phyloP scores from a whole-genome alignment of 2,797 vertebrate species.

The Sebastes taczanowskii region DNA sequence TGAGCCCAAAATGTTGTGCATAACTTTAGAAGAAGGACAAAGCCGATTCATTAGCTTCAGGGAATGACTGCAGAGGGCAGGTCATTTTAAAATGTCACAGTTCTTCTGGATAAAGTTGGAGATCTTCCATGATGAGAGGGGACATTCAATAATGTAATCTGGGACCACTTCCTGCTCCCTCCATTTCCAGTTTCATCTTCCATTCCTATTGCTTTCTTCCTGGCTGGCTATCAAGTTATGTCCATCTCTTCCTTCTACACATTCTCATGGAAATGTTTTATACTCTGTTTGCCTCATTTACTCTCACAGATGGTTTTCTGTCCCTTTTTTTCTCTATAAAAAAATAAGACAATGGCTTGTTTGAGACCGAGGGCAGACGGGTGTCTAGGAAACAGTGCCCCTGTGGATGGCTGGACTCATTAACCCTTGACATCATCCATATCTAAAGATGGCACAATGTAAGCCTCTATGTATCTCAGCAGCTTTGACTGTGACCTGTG shows the following conservation, averaged over 20 bases:
- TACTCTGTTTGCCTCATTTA: too few relatives aligned
- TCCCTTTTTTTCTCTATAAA: not conserved
- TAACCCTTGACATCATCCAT: slow-evolving; percentile 9
- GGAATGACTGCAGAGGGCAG: not conserved
- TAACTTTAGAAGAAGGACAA: slow-evolving; percentile 6
- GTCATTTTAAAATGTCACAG: slow-evolving; percentile 26
- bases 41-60: slow-evolving; percentile 19
- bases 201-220: slow-evolving; percentile 12
- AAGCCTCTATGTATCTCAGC: slow-evolving; percentile 30
- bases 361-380: slow-evolving; percentile 17
- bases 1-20: not conserved
- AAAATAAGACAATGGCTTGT: slow-evolving; percentile 33
- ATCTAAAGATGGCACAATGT: slow-evolving; percentile 51
- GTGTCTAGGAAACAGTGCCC: slow-evolving; percentile 1
- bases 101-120: slow-evolving; percentile 10
- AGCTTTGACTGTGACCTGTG: slow-evolving; percentile 11
- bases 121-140: slow-evolving; percentile 4
- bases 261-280: slow-evolving; percentile 9
- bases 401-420: slow-evolving; percentile 4
- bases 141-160: slow-evolving; percentile 15
- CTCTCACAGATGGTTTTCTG: too few relatives aligned
- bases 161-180: not conserved
- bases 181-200: slow-evolving; percentile 19
- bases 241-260: slow-evolving; percentile 10
- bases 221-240: not conserved